A percentile compares a stretch with the other conserved stretches of the same genome.
phyloP scores from a whole-genome alignment of 1,140 invertebrate genomes.

The Papilio polyxenes region DNA sequence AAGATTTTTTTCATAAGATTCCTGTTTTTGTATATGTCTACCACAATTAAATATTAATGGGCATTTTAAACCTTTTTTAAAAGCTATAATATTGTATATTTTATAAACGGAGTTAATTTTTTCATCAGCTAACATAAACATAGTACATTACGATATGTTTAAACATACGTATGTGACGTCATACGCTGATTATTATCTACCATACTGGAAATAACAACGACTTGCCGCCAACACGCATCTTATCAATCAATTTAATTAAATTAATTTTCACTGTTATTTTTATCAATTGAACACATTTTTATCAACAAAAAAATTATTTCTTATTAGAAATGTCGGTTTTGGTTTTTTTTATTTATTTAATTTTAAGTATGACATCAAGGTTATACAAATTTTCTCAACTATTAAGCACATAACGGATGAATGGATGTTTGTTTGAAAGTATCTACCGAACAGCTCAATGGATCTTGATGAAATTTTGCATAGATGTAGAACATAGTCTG shows the following conservation, averaged over 20 bases:
- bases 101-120: neutral
- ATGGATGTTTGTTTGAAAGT: too few relatives aligned
- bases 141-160: neutral
- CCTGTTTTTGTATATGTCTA: too few relatives aligned
- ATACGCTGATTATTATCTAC: neutral
- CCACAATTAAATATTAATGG: neutral
- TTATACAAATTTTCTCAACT: too few relatives aligned
- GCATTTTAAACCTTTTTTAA: neutral
- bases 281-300: neutral
- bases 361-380: too few relatives aligned
- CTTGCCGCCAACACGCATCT: neutral
- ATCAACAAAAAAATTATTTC: neutral
- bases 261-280: neutral
- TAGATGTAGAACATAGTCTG: too few relatives aligned
- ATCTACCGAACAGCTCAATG: too few relatives aligned
- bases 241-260: constrained; percentile 6
- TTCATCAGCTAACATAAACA: neutral
- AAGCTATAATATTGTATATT: neutral
- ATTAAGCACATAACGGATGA: too few relatives aligned
- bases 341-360: too few relatives aligned
- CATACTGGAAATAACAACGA: neutral
- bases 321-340: too few relatives aligned
- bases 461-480: too few relatives aligned
- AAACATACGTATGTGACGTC: neutral
- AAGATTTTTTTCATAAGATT: too few relatives aligned